These are phyloP conservation scores for Nephrotoma guestfalica DNA, from an alignment of 2,888 invertebrate genomes.

Conservation along the genomic window DNA sequence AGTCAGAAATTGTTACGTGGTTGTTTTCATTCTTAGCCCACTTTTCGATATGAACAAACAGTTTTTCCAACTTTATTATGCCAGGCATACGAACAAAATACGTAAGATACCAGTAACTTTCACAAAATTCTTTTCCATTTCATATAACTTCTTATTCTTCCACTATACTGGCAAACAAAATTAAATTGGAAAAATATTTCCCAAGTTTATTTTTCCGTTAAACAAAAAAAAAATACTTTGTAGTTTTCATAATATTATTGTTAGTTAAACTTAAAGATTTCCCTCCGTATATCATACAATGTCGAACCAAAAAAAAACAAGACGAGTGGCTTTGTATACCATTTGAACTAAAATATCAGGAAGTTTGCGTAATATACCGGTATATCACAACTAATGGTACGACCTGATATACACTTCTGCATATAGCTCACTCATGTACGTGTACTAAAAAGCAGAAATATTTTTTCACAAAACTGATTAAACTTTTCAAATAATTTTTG, in stretches of 20 bases:
- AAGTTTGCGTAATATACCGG: background rate
- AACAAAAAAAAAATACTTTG: background rate
- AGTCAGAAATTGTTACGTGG: background rate
- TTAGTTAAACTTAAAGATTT: background rate
- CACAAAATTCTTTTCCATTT: background rate
- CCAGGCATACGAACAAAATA: background rate
- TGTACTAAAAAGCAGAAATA: background rate
- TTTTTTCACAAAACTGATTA: background rate
- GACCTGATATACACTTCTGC: background rate
- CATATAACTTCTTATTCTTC: background rate
- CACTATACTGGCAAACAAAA: background rate
- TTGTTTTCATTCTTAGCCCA: background rate
- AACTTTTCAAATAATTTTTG: background rate
- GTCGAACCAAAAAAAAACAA: background rate
- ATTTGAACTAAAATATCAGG: background rate
- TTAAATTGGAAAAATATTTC: background rate
- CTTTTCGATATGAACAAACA: background rate
- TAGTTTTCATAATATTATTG: background rate
- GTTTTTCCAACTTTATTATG: background rate
- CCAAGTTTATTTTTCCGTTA: background rate
- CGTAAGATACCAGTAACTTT: background rate
- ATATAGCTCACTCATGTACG: background rate
- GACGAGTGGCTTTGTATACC: too few species aligned
- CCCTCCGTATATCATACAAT: background rate
- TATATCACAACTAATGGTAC: background rate